Conservation (phyloP, 2,888 invertebrate genomes). For the Ectemnius continuus region DNA sequence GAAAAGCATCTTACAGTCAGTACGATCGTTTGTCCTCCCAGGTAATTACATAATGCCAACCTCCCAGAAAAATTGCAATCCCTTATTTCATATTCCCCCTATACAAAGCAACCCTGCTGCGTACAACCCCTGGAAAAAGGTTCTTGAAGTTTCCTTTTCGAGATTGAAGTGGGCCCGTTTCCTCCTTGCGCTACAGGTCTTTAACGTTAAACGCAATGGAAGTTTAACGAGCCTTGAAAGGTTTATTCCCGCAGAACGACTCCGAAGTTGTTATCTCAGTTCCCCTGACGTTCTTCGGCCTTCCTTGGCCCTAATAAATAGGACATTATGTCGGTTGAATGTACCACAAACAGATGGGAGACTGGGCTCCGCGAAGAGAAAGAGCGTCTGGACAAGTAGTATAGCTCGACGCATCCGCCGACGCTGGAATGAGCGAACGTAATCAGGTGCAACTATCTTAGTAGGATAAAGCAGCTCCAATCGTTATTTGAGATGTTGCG, state of each 20-base stretch:
- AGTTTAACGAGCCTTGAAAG: constrained; percentile 2
- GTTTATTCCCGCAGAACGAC: neutral
- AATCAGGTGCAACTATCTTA: too few relatives aligned
- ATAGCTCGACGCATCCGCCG: neutral
- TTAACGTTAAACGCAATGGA: neutral
- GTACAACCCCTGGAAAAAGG: neutral
- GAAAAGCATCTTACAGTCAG: too few relatives aligned
- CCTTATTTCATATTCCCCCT: constrained; percentile 1
- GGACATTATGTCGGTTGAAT: neutral
- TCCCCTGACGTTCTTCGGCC: neutral
- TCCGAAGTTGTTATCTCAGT: neutral
- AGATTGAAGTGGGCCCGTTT: neutral
- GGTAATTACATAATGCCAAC: neutral
- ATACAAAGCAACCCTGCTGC: neutral
- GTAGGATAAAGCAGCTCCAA: too few relatives aligned
- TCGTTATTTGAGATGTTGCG: too few relatives aligned
- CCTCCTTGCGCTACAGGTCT: neutral
- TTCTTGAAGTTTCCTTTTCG: neutral
- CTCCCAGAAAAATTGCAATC: neutral
- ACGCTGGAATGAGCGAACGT: too few relatives aligned
- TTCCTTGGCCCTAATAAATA: neutral
- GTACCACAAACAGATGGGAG: neutral
- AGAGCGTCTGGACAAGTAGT: neutral
- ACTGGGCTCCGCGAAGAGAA: neutral
- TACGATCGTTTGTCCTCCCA: too few relatives aligned